A percentile compares a stretch with the other conserved stretches of the same genome.
phyloP scores from a whole-genome alignment of 2,797 vertebrate genomes.

The Microctenopoma steveboyesi region DNA sequence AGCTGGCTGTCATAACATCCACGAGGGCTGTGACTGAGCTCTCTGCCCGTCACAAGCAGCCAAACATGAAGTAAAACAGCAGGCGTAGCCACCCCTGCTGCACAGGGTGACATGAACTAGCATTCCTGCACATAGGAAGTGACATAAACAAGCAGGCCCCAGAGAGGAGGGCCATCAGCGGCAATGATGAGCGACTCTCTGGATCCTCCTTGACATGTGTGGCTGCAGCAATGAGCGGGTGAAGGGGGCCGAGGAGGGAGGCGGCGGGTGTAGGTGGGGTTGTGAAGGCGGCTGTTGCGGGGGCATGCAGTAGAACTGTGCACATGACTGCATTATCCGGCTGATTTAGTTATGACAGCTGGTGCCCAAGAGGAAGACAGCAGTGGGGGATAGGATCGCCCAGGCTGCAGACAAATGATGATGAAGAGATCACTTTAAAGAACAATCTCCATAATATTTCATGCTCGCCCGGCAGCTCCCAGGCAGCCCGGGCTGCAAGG shows the following conservation, averaged over 20 bases:
- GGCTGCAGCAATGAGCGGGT: conserved; percentile 67
- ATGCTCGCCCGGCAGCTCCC: conserved; percentile 90
- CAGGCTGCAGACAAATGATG: conserved; percentile 97
- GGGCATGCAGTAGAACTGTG: conserved; percentile 66
- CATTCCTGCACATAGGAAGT: conserved; percentile 87
- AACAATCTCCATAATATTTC: conserved; percentile 99
- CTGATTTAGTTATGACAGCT: conserved; percentile 99
- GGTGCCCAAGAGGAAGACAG: conserved; percentile 87
- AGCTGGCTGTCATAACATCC: conserved; percentile 75
- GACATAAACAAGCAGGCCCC: conserved; percentile 88
- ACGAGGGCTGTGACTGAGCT: conserved; percentile 54
- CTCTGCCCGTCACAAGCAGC: conserved; percentile 65
- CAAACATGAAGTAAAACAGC: conserved; percentile 81
- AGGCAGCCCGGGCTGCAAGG: conserved; percentile 87
- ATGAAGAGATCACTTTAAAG: conserved; percentile 99
- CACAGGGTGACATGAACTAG: conserved; percentile 79
- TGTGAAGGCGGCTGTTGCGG: conserved; percentile 49
- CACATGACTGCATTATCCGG: conserved; percentile 87
- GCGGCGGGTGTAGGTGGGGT: conserved; percentile 38
- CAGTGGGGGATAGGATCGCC: conserved; percentile 85
- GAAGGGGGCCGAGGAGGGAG: conserved; percentile 66
- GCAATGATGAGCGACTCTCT: conserved; percentile 89
- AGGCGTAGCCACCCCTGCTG: conserved; percentile 68
- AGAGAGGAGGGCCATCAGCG: conserved; percentile 88
- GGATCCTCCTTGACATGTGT: conserved; percentile 87